Conservation (phyloP, 2,797 vertebrate species). For the Vespertilio murinus region DNA sequence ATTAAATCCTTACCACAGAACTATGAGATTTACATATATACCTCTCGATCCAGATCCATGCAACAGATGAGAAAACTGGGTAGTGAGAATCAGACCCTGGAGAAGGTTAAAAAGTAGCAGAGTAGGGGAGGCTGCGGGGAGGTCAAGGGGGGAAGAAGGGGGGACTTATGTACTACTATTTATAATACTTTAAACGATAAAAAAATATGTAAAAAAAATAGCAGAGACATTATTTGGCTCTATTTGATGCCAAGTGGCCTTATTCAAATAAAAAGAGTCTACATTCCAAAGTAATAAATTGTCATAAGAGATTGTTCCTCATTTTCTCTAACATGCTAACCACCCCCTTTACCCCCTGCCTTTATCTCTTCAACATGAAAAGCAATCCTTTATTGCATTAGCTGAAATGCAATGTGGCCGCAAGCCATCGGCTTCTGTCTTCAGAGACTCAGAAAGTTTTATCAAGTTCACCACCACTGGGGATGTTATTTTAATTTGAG, state of each 20-base stretch:
- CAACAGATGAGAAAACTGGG: background rate
- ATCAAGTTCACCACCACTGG: constrained; percentile 49
- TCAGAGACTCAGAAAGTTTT: constrained; percentile 42
- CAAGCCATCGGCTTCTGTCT: constrained; percentile 34
- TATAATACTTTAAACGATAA: no score
- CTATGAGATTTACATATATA: background rate
- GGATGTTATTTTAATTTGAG: constrained; percentile 64
- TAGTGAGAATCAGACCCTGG: background rate
- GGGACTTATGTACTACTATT: no score
- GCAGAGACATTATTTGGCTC: background rate
- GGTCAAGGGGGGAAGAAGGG: no score
- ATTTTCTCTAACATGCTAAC: constrained; percentile 33
- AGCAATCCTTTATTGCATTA: constrained; percentile 55
- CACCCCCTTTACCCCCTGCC: background rate
- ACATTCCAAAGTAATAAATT: constrained; percentile 21
- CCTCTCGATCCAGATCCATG: background rate
- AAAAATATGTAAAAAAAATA: no score
- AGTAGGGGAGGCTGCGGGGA: no score
- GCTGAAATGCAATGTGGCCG: background rate
- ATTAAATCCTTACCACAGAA: background rate
- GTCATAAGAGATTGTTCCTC: background rate
- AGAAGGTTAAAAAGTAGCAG: background rate
- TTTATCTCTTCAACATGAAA: constrained; percentile 51
- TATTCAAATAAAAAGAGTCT: constrained; percentile 26
- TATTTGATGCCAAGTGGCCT: constrained; percentile 11